Conservation (phyloP, 2,888 invertebrate species). For the Acanthosepion esculentum region DNA sequence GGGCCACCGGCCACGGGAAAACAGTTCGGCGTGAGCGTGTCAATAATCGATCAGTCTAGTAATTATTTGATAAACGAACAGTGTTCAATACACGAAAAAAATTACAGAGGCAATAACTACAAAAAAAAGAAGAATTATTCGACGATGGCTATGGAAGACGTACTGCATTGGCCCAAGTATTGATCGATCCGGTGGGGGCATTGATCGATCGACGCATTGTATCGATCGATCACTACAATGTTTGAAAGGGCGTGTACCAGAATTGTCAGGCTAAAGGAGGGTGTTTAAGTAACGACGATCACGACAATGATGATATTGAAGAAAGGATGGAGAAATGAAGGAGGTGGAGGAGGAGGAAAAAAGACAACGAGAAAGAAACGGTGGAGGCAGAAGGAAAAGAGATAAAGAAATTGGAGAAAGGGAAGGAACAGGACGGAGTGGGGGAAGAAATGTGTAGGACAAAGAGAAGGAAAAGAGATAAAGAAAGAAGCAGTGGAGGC, state of each 20-base stretch:
- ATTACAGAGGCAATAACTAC: background rate
- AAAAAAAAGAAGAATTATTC: background rate
- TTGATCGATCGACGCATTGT: background rate
- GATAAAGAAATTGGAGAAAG: background rate
- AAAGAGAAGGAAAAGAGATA: background rate
- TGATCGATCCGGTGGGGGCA: background rate
- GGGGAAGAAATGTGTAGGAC: too few species aligned
- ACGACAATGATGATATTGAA: background rate
- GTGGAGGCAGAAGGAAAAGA: background rate
- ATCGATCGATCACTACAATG: background rate
- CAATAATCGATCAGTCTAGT: too few species aligned
- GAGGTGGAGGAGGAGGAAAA: background rate
- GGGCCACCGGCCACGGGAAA: too few species aligned
- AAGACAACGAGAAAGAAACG: background rate
- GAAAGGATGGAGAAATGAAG: background rate
- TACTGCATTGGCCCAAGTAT: background rate
- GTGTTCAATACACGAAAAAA: background rate
- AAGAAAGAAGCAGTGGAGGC: background rate
- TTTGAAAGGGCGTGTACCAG: background rate
- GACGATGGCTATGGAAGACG: background rate
- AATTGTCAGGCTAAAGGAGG: background rate
- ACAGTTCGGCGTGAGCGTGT: too few species aligned
- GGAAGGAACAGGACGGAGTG: too few species aligned
- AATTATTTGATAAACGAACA: too few species aligned
- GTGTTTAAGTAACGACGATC: background rate